Evolutionary conservation across 64 coral and sea anemone genomes (phyloP).

Genomic region (Dendronephthya gigantea): DNA sequence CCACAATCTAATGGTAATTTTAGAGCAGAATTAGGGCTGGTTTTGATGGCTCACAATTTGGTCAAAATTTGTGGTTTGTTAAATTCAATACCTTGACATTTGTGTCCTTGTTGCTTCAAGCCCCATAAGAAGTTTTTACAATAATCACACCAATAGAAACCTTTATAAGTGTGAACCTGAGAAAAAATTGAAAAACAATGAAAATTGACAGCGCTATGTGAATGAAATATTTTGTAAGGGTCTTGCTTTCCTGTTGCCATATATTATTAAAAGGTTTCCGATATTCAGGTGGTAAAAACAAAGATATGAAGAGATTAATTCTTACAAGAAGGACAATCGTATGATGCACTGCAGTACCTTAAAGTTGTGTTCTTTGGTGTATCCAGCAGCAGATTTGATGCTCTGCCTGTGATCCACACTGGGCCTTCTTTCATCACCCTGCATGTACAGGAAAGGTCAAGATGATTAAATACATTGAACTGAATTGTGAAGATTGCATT

Average conservation of each 20-base stretch:
- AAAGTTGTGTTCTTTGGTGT: conserved; percentile 83
- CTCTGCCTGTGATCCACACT: conserved; percentile 65
- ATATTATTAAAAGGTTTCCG: too few relatives aligned
- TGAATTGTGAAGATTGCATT: background rate
- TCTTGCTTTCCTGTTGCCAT: too few relatives aligned
- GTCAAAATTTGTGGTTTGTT: background rate
- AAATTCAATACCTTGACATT: conserved; percentile 67
- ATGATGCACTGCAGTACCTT: conserved; percentile 49
- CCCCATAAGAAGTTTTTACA: conserved; percentile 98
- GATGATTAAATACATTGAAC: background rate
- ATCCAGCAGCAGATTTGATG: conserved; percentile 54
- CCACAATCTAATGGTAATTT: conserved; percentile 54
- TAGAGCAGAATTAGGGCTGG: background rate
- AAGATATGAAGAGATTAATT: too few relatives aligned
- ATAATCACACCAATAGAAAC: conserved; percentile 92
- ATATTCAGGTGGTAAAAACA: too few relatives aligned
- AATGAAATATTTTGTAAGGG: too few relatives aligned
- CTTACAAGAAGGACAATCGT: background rate
- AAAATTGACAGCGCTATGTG: background rate
- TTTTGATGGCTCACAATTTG: background rate
- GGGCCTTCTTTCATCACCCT: conserved; percentile 32
- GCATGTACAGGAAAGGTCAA: conserved; percentile 19
- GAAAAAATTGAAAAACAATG: background rate
- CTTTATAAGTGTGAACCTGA: conserved; percentile 71
- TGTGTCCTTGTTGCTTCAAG: conserved; percentile 72